Conservation (phyloP, 1,140 invertebrate species). For the Sarcophaga peregrina region DNA sequence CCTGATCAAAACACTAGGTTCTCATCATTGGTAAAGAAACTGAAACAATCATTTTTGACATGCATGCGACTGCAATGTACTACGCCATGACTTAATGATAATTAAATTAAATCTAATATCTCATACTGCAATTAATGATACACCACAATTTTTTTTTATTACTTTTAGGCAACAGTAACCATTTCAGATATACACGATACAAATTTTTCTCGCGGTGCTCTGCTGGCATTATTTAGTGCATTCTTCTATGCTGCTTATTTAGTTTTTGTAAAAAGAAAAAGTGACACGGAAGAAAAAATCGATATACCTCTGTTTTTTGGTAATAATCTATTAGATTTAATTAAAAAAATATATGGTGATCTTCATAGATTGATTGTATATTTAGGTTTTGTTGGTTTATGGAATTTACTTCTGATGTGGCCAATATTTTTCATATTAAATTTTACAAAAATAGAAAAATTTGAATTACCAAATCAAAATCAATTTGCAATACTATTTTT, state of each 20-base stretch:
- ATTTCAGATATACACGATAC: constrained; percentile 75
- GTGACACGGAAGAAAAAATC: constrained; percentile 87
- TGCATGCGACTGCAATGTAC: no score
- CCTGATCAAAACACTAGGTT: no score
- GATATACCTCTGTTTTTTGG: constrained; percentile 93
- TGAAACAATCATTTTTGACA: no score
- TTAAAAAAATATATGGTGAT: neutral
- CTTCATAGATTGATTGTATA: constrained; percentile 48
- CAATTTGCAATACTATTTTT: constrained; percentile 83
- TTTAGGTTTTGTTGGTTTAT: constrained; percentile 87
- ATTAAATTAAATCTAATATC: no score
- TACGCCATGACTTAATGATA: no score
- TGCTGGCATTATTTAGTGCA: constrained; percentile 82
- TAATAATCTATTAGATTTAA: constrained; percentile 62
- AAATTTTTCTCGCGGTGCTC: constrained; percentile 77
- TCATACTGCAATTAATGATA: no score
- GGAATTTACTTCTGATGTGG: constrained; percentile 85
- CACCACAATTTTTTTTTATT: neutral
- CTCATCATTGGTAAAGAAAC: no score
- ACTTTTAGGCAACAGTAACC: constrained; percentile 75
- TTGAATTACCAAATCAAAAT: constrained; percentile 82
- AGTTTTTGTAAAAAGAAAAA: constrained; percentile 82
- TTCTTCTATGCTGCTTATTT: constrained; percentile 87
- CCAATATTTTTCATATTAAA: constrained; percentile 87
- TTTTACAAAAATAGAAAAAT: constrained; percentile 80